Evolutionary conservation across 2,797 vertebrate species (phyloP), one percentile per base, ranked within the genome.

Genomic region (Tapera naevia): DNA sequence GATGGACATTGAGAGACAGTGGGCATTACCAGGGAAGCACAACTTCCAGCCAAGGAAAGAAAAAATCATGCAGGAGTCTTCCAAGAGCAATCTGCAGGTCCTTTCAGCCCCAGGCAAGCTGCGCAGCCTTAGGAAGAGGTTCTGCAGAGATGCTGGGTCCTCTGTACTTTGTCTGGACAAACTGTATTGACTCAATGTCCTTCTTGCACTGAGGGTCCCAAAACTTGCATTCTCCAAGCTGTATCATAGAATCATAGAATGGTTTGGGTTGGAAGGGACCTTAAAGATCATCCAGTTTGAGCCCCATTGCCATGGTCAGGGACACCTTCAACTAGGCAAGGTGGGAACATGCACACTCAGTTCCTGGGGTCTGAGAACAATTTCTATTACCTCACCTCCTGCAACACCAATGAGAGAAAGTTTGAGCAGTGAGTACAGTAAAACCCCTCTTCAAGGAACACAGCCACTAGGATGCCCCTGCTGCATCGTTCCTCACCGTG

Each of bases 401-500:
- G 10, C 37, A 51, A 33, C 7, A 17, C 14, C 57, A 13, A 79
- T 22, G 28, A 28, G 33, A 66, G 69, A 62, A 41, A 50, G 7
- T 17, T 5, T 14, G 53, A 62, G 61, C 39, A 21, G 17, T 4
- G 53, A 43, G 48, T n/a, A 16, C 30, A 53, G 53, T 27, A 64
- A 71, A 78, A 39, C 6, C 13, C 33, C 10, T 61, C 91, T 74
- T n/a, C 16, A 18, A 80, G 76, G 22, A 1, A 0, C 45, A 5
- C 21, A 54, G 16, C 30, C 45, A 16, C 5, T 51, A 46, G 53
- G 93, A 28, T 12, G 53, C 72, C 56, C 39, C 32, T 43, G 74
- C 61, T 4, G 0, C 2, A 9, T 48, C 4, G 0, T 28, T 74
- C 37, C 67, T 66, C 61, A 13, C 51, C 1, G 18, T 3, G 24